Percentiles rank a stretch among this genome's conserved stretches.
These are phyloP conservation scores for Cichladusa arquata DNA, from an alignment of 2,113 vertebrate genomes.

Conservation along the genomic window DNA sequence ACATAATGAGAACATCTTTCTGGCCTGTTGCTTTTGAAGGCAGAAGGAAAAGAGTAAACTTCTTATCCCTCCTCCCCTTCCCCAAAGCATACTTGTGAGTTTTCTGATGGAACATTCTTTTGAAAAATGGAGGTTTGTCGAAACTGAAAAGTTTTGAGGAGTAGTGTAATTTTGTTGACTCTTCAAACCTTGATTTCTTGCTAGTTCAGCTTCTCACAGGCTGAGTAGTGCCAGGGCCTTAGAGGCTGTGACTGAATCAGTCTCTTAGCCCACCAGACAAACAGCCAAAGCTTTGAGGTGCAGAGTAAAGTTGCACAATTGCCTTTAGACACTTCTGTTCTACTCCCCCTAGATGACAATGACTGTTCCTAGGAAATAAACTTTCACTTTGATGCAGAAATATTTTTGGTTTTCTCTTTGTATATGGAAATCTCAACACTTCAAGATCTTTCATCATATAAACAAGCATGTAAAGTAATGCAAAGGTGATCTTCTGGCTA, in stretches of 20 bases:
- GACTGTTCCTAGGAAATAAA: background rate
- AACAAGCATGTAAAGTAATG: background rate
- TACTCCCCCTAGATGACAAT: background rate
- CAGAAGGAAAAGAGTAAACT: background rate
- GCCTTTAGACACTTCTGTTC: background rate
- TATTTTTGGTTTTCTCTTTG: background rate
- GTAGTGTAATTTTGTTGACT: background rate
- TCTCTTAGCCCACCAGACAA: background rate
- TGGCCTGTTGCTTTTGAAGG: background rate
- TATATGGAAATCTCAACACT: background rate
- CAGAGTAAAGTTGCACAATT: background rate
- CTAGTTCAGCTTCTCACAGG: background rate
- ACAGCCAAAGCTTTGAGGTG: background rate
- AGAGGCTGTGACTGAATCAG: background rate
- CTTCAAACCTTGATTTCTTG: background rate
- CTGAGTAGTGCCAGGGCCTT: background rate
- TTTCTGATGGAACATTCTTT: background rate
- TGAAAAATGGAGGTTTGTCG: background rate
- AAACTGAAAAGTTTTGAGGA: background rate
- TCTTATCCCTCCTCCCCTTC: background rate
- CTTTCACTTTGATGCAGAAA: background rate
- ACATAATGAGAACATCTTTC: background rate
- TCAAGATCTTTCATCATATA: background rate
- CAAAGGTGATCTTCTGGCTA: background rate
- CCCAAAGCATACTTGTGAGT: background rate